Evolutionary conservation across 1,140 invertebrate species (phyloP), one percentile per base, ranked within the genome.

Genomic region (Rhyacophila brunnea): DNA sequence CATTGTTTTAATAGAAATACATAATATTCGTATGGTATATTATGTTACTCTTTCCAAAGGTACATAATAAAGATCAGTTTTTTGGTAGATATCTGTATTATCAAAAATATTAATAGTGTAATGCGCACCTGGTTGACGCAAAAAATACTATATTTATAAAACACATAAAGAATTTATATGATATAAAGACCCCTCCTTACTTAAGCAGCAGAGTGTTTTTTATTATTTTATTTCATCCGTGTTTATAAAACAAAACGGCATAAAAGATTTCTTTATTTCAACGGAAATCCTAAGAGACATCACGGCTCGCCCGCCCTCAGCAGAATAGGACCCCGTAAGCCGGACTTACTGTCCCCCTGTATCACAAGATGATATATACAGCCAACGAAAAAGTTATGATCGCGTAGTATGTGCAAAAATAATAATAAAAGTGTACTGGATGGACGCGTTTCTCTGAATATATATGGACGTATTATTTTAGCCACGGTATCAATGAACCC

Each of bases 331-430:
- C 19, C 35, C 35, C 52, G 23, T 54, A 54, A 54, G 52, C 52
- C 17, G 52, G 52, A 54, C 52, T 54, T 53, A 54, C 34, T 17
- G 32, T 28, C 42, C 40, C 52, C 28, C 49, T 11, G 36, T 35
- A 28, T n/a, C 49, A 15, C 6, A n/a, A 18, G 14, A 6, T 48
- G 34, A 56, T 45, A 48, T 47, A 45, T 55, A 40, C 36, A 36
- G 36, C 44, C 28, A 32, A 44, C 53, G 15, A 48, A 19, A 36
- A 40, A 47, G 14, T 47, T 56, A 38, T 48, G 46, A 20, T 35
- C 45, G 44, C 45, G 40, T 38, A 56, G 53, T 48, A 48, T 56
- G 53, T 56, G 53, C 53, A 56, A 56, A 56, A 56, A 56, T 56
- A 47, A 43, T 43, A 56, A 56, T 56, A 56, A 56, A 56, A 56